Evolutionary conservation across 2,888 invertebrate species (phyloP), one percentile per base, ranked within the genome.

Genomic region (Julus scanicus): DNA sequence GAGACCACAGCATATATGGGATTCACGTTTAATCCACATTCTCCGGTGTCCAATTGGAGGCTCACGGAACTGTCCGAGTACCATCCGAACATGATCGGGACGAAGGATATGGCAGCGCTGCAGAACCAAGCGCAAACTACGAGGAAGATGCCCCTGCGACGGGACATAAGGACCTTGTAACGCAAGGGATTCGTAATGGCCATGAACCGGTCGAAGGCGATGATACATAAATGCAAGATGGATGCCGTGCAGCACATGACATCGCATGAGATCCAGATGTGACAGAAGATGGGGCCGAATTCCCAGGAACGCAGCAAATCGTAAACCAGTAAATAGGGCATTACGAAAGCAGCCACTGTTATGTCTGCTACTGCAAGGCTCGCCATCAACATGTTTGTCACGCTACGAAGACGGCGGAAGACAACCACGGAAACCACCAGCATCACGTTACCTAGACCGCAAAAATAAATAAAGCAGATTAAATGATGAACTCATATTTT

Each of bases 391-490:
- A 89, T 90, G 88, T 90, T 90, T 86, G 90, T 90, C 48, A 90
- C 90, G 1, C 90, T 90, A 37, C 90, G 88, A 2, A 90, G 87
- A 1, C 90, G 88, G 2, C 90, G 85, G 4, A 90, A 90, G 1
- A 89, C 90, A 93, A 98, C 98, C n/a, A 98, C 98, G 91, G 97
- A 97, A 80, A 98, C 94, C 90, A 98, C 98, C 88, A 98, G 98
- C 90, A 98, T 93, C 89, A 97, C 95, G 93, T 98, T 98, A 88
- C 98, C 98, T 29, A 29, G 1, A 29, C 29, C 29, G 29, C 29
- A 29, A 29, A 29, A 29, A 29, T n/a, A n/a, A n/a, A n/a, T n/a
- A n/a, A n/a, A n/a, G n/a, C n/a, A n/a, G n/a, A n/a, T n/a, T n/a
- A 29, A 29, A 29, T 29, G 1, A 29, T 29, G 29, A 29, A 29